These are phyloP conservation scores for Pipra filicauda DNA, from an alignment of 2,113 vertebrate genomes.

Conservation along the genomic window DNA sequence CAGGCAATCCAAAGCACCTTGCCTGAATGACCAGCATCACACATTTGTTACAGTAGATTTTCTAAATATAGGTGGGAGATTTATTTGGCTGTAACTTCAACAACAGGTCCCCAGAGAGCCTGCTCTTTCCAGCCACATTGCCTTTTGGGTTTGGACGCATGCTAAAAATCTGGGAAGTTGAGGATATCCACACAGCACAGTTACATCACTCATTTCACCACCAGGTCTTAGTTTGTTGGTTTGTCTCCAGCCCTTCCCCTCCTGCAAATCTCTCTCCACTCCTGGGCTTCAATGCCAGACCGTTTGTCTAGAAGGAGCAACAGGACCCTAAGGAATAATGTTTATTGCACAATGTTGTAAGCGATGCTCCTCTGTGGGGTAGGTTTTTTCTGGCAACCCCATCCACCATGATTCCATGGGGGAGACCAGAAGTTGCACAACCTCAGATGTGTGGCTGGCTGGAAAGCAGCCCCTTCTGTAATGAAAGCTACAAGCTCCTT, in stretches of 20 bases:
- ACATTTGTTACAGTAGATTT: not conserved
- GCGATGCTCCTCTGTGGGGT: not conserved
- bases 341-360: not conserved
- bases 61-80: not conserved
- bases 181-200: not conserved
- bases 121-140: not conserved
- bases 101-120: not conserved
- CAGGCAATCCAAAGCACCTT: not conserved
- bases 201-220: not conserved
- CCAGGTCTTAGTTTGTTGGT: not conserved
- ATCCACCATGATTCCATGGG: rapidly evolving
- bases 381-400: not conserved
- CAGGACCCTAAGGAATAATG: not conserved
- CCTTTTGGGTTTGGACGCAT: not conserved
- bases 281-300: rapidly evolving
- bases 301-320: not conserved
- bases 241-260: not conserved
- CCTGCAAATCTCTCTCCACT: not conserved
- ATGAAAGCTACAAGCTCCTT: not conserved
- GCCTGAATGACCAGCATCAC: not conserved
- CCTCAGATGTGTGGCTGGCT: not conserved
- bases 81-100: not conserved
- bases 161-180: not conserved
- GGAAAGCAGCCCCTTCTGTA: not conserved
- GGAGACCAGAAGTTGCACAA: not conserved